These are phyloP conservation scores for Isurus oxyrinchus DNA, from an alignment of 2,113 vertebrate genomes.

Conservation along the genomic window DNA sequence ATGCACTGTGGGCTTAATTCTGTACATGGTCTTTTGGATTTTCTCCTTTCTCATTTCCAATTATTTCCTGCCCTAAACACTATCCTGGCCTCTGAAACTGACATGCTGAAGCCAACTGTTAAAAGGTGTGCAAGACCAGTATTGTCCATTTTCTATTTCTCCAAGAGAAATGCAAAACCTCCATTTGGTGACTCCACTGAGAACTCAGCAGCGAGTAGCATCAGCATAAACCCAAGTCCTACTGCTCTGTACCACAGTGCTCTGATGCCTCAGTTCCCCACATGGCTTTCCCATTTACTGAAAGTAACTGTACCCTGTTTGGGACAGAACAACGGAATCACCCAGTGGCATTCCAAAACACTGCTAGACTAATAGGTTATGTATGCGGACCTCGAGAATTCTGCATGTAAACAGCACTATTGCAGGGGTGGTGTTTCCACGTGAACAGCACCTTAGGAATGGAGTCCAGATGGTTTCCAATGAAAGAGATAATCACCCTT, in stretches of 20 bases:
- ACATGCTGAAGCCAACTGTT: background rate
- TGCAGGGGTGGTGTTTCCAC: background rate
- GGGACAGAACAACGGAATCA: background rate
- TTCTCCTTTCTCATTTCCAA: background rate
- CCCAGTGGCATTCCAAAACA: background rate
- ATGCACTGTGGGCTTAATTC: background rate
- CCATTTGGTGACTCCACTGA: background rate
- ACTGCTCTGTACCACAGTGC: background rate
- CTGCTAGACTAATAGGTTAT: background rate
- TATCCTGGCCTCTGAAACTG: background rate
- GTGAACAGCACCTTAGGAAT: background rate
- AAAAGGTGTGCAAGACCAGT: background rate
- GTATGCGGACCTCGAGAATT: background rate
- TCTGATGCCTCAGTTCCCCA: background rate
- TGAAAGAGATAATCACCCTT: background rate
- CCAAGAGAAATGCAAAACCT: background rate
- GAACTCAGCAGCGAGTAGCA: background rate
- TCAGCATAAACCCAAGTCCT: background rate
- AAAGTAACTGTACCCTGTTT: background rate
- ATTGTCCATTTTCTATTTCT: background rate
- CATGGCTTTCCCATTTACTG: background rate
- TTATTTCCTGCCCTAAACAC: background rate
- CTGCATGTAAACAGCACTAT: background rate
- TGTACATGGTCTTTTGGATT: background rate
- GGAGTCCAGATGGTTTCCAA: background rate